phyloP scores from a whole-genome alignment of 2,113 vertebrate species.

The Todiramphus saurophagus region DNA sequence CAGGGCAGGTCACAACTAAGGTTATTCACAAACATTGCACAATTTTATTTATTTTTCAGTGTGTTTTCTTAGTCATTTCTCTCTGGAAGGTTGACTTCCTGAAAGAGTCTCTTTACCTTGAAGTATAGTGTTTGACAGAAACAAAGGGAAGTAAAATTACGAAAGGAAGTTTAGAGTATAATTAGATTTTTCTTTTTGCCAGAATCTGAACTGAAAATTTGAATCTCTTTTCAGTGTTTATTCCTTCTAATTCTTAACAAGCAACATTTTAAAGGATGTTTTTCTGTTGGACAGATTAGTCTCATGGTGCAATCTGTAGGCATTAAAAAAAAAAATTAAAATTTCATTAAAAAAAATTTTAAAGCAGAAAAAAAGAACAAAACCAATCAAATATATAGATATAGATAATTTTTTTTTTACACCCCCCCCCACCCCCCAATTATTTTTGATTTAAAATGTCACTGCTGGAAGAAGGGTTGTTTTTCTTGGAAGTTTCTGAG shows the following conservation, averaged over 20 bases:
- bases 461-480: background rate
- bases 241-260: background rate
- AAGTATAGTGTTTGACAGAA: background rate
- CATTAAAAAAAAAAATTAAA: background rate
- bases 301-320: background rate
- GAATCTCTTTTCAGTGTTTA: background rate
- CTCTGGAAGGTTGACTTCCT: background rate
- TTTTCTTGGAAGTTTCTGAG: background rate
- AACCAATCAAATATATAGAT: background rate
- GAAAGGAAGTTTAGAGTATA: background rate
- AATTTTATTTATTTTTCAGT: background rate
- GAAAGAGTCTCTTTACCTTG: background rate
- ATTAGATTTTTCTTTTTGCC: background rate
- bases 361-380: background rate
- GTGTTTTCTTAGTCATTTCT: background rate
- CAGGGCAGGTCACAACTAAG: fast-evolving
- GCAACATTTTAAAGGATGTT: background rate
- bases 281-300: background rate
- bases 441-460: background rate
- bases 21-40: background rate
- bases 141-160: background rate
- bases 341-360: background rate
- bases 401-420: background rate
- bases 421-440: background rate
- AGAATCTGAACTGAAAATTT: background rate